Evolutionary conservation across 2,888 invertebrate species (phyloP).

Genomic region (Cerastis leucographa): DNA sequence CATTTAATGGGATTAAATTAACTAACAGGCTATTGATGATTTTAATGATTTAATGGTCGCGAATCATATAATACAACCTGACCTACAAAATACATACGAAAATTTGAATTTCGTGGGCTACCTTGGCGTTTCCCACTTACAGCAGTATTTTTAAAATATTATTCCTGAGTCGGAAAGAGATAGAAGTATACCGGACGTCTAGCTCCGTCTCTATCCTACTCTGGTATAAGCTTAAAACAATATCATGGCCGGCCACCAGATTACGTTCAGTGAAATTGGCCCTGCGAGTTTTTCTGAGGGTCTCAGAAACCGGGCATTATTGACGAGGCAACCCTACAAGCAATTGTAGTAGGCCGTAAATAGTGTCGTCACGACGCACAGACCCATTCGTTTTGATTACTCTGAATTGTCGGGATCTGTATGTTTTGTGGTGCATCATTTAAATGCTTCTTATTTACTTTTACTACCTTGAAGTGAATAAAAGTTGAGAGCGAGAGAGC

Average conservation of each 20-base stretch:
- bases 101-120: no score
- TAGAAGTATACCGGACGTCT: background rate
- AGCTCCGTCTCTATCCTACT: background rate
- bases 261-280: no score
- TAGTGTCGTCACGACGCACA: conserved; percentile 69
- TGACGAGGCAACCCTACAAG: conserved; percentile 41
- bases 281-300: background rate
- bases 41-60: no score
- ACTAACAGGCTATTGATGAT: no score
- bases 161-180: background rate
- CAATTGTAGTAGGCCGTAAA: conserved; percentile 52
- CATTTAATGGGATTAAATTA: no score
- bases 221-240: background rate
- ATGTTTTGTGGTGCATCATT: conserved; percentile 36
- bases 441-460: conserved; percentile 15
- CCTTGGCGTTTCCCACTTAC: no score
- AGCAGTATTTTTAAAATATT: no score
- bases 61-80: no score
- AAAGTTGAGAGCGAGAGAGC: no score
- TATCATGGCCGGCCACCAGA: no score
- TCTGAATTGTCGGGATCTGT: conserved; percentile 59
- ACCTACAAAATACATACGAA: no score
- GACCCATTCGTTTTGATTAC: conserved; percentile 68
- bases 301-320: background rate
- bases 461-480: conserved; percentile 19